A percentile compares a stretch with the other conserved stretches of the same genome.
phyloP scores from a whole-genome alignment of 1,140 invertebrate genomes.

The Saccostrea cuccullata region DNA sequence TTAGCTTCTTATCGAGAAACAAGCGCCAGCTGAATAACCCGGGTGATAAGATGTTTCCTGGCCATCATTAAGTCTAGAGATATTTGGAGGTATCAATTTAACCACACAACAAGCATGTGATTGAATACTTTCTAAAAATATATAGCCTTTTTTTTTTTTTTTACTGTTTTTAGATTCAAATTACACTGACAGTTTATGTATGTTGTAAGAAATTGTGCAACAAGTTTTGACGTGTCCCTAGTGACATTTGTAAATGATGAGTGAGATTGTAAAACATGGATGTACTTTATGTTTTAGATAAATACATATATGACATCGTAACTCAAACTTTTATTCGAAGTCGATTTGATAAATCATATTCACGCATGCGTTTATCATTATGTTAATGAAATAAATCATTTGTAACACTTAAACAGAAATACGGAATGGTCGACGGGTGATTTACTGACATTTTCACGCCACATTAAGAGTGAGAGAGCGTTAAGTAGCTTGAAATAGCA shows the following conservation, averaged over 20 bases:
- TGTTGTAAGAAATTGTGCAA: neutral
- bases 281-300: too few relatives aligned
- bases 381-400: neutral
- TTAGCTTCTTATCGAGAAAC: constrained; percentile 33
- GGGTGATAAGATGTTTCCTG: neutral
- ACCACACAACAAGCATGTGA: neutral
- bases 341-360: too few relatives aligned
- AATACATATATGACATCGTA: too few relatives aligned
- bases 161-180: neutral
- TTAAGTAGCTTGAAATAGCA: neutral
- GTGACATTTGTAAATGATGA: too few relatives aligned
- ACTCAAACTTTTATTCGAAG: too few relatives aligned
- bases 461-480: neutral
- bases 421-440: neutral
- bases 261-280: too few relatives aligned
- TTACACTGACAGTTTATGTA: neutral
- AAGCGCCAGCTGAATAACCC: constrained; percentile 6
- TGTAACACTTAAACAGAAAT: neutral
- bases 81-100: neutral
- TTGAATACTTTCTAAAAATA: neutral
- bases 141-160: neutral
- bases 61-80: constrained; percentile 15
- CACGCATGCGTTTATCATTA: too few relatives aligned
- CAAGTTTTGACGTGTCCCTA: too few relatives aligned
- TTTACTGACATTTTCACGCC: constrained; percentile 1